A percentile compares a stretch with the other conserved stretches of the same genome.
Evolutionary conservation across 2,888 invertebrate genomes (phyloP).

Genomic region (Papilio elwesi): DNA sequence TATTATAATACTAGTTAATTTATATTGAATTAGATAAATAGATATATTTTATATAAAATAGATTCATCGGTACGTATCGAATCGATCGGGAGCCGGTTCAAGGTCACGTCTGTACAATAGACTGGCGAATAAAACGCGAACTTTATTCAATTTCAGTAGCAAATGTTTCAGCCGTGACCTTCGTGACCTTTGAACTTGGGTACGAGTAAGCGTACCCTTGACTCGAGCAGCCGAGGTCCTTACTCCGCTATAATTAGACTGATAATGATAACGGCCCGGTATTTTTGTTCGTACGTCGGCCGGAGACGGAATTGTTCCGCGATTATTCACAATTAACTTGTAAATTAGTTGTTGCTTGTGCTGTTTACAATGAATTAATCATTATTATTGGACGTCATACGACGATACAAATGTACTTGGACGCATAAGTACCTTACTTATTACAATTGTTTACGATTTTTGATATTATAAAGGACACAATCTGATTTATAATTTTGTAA

Average conservation of each 20-base stretch:
- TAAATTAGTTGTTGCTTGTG: background rate
- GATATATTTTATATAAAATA: background rate
- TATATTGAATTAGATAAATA: too few species aligned
- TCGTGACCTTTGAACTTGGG: conserved; percentile 78
- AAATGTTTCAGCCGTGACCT: conserved; percentile 63
- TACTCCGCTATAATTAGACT: conserved; percentile 74
- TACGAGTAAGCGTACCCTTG: conserved; percentile 77
- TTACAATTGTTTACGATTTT: background rate
- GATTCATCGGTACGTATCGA: conserved; percentile 6
- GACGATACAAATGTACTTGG: background rate
- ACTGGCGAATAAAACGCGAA: conserved; percentile 43
- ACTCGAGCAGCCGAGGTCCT: conserved; percentile 70
- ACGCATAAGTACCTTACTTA: background rate
- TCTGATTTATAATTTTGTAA: background rate
- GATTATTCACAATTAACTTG: conserved; percentile 32
- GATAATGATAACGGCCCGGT: conserved; percentile 64
- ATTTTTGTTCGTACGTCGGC: conserved; percentile 57
- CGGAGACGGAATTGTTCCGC: conserved; percentile 33
- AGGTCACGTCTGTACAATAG: conserved; percentile 44
- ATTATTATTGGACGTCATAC: conserved; percentile 19
- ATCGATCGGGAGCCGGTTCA: conserved; percentile 48
- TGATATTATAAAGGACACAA: background rate
- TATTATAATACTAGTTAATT: too few species aligned
- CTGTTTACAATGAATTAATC: conserved; percentile 21
- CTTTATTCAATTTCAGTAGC: conserved; percentile 42